phyloP scores from a whole-genome alignment of 2,888 invertebrate genomes.

The Willowsia nigromaculata region DNA sequence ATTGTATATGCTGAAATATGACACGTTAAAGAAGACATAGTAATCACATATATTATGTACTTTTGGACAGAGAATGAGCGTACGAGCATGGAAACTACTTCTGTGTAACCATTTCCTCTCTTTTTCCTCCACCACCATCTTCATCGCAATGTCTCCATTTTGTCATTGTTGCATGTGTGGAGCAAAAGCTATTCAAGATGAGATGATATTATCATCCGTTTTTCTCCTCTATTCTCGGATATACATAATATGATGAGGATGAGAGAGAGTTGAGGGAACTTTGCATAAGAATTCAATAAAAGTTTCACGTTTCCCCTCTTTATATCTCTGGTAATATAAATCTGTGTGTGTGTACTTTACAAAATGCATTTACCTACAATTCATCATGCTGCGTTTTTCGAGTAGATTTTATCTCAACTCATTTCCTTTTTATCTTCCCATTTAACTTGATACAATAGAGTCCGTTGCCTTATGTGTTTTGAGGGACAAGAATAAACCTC shows the following conservation, averaged over 20 bases:
- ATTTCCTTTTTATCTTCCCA: background rate
- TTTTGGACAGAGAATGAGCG: background rate
- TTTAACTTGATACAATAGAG: background rate
- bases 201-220: background rate
- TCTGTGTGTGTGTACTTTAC: too few species aligned
- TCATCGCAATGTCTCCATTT: background rate
- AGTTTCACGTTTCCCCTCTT: background rate
- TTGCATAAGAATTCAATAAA: background rate
- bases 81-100: background rate
- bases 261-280: background rate
- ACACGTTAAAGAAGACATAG: background rate
- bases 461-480: background rate
- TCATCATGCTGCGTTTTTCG: background rate
- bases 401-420: background rate
- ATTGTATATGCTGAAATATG: background rate
- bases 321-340: too few species aligned
- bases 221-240: background rate
- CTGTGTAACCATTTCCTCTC: background rate
- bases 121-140: background rate
- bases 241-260: background rate
- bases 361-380: too few species aligned
- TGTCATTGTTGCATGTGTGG: background rate
- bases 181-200: background rate
- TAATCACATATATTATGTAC: background rate
- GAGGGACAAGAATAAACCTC: background rate